A percentile compares a stretch with the other conserved stretches of the same genome.
These are phyloP conservation scores for Lypha dubia DNA, from an alignment of 2,888 invertebrate species.

Conservation along the genomic window DNA sequence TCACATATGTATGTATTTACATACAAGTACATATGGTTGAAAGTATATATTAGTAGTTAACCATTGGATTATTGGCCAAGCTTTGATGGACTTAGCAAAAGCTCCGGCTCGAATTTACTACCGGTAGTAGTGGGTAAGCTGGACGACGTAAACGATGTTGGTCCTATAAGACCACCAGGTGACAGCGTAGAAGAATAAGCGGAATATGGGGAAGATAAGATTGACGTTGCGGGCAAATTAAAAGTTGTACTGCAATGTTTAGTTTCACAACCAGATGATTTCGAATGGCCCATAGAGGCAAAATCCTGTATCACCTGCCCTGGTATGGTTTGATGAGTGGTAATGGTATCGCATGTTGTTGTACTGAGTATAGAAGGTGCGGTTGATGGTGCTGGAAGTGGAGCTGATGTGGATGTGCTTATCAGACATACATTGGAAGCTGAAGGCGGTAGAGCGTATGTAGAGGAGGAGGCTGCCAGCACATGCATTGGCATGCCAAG, in stretches of 20 bases:
- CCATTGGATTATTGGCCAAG: constrained; percentile 79
- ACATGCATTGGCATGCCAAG: constrained; percentile 77
- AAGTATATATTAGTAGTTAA: not conserved
- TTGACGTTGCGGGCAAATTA: constrained; percentile 72
- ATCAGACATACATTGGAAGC: constrained; percentile 74
- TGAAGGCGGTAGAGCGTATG: constrained; percentile 75
- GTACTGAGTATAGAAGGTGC: constrained; percentile 61
- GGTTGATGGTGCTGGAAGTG: constrained; percentile 67
- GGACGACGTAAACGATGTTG: constrained; percentile 49
- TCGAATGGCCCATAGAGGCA: constrained; percentile 28
- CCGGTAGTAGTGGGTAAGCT: constrained; percentile 58
- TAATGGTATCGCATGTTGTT: constrained; percentile 18
- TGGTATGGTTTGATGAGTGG: constrained; percentile 74
- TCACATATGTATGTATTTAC: not conserved
- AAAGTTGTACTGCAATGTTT: constrained; percentile 62
- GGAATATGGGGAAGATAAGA: constrained; percentile 70
- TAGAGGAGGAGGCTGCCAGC: constrained; percentile 76
- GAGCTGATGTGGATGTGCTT: constrained; percentile 77
- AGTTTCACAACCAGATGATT: constrained; percentile 68
- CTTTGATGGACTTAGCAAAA: constrained; percentile 83
- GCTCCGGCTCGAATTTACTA: constrained; percentile 81
- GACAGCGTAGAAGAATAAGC: constrained; percentile 68
- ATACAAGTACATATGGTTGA: no score
- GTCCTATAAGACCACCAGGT: constrained; percentile 61
- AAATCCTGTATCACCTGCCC: constrained; percentile 76